A percentile compares a stretch with the other conserved stretches of the same genome.
Evolutionary conservation across 1,140 invertebrate genomes (phyloP).

Genomic region (Ceratoteleas bidentatus): DNA sequence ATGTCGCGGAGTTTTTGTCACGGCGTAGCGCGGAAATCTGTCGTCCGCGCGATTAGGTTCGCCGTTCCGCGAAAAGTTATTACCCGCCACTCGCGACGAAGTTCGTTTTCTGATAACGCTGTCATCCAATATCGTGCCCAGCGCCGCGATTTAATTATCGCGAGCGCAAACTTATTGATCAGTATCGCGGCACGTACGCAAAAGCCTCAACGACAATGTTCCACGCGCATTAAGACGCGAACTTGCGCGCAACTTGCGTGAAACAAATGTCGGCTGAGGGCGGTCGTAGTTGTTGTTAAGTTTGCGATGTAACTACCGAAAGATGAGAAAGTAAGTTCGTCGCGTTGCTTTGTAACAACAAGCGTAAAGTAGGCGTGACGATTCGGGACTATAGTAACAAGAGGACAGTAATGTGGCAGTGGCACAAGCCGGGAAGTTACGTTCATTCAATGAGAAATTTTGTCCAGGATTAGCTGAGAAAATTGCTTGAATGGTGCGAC

Average conservation of each 20-base stretch:
- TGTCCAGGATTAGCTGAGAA: too few species aligned
- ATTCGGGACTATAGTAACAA: neutral
- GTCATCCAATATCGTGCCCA: slow-evolving; percentile 20
- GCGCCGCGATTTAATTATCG: slow-evolving; percentile 34
- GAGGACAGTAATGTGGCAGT: neutral
- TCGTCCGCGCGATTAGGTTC: slow-evolving; percentile 4
- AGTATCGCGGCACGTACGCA: slow-evolving; percentile 7
- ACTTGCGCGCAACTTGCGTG: slow-evolving; percentile 25
- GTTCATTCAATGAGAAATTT: too few species aligned
- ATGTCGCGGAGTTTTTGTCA: slow-evolving; percentile 3
- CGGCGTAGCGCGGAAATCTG: neutral
- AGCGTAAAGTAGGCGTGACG: neutral
- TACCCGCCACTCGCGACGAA: slow-evolving; percentile 4
- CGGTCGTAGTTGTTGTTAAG: slow-evolving; percentile 1
- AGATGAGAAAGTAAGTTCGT: slow-evolving; percentile 28
- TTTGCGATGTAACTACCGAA: slow-evolving; percentile 32
- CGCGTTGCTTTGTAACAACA: slow-evolving; percentile 7
- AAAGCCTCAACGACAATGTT: slow-evolving; percentile 32
- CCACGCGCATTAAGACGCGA: slow-evolving; percentile 30
- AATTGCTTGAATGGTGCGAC: too few species aligned
- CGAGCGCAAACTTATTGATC: slow-evolving; percentile 33
- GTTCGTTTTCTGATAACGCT: slow-evolving; percentile 23
- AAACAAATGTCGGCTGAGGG: slow-evolving; percentile 31
- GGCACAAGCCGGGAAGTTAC: neutral
- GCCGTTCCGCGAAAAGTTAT: slow-evolving; percentile 9